Evolutionary conservation across 2,888 invertebrate genomes (phyloP), one percentile per base, ranked within the genome.

Genomic region (Myopa testacea): DNA sequence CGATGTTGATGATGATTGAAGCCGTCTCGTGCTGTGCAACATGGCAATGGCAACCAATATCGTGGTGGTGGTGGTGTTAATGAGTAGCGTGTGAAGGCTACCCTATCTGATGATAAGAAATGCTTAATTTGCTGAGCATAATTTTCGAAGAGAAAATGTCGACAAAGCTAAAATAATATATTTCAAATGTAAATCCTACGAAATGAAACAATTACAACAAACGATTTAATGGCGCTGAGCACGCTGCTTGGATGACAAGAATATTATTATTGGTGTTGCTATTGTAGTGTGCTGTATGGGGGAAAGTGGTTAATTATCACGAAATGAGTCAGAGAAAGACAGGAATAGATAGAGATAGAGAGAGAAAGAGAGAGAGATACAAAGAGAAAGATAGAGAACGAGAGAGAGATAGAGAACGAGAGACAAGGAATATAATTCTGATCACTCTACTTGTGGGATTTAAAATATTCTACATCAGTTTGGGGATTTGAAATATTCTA

Each of bases 161-260:
- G 81, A 84, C 83, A 81, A 82, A 80, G 79, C 83, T 84, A 10
- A 16, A n/a, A 62, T 62, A 34, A 45, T 45, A 86, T 86, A 87
- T 87, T 87, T 87, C 84, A 84, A 85, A 87, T 85, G 86, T 85
- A 87, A 87, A 87, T 87, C 84, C 83, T 81, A 0, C 82, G 82
- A 86, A 87, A 86, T 86, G 82, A 86, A 87, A 87, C 85, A 87
- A 87, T 86, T 86, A 86, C 84, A 81, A 86, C 84, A 80, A 82
- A 82, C 75, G 55, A 37, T 67, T 75, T 75, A 62, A 72, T 19
- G 45, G 19, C 26, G 6, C 16, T 38, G 62, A n/a, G 58, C 14
- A 16, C 55, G 16, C 16, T 10, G n/a, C n/a, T n/a, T n/a, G 58
- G 19, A 26, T 26, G 26, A 26, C 26, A 58, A n/a, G 19, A 58